Base-by-base conservation (phyloP, 2,888 invertebrate species). In the Ctenicera cuprea region DNA sequence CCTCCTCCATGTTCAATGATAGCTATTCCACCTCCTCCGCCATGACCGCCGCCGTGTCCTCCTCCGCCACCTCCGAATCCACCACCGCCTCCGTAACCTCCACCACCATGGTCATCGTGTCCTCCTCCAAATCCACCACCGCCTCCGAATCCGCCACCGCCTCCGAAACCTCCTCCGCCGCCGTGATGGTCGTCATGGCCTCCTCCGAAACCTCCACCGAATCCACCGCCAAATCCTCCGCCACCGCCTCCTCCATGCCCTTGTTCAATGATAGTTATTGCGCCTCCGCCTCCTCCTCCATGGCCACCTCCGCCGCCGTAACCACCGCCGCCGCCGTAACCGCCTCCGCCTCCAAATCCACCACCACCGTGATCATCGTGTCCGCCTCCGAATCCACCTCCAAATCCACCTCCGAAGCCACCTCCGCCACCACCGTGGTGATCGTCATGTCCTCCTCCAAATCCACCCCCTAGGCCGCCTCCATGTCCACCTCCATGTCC, bases 221-320 rank as follows among this genome's bases (percentile, higher is more conserved):
- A 83, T 3, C 84, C 86, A 7, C 57, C 82, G 83, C 14, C 45
- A 14, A 26, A 89, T 89, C 4, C 89, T 81, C 89, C 88, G 80
- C 89, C 79, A 57, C 78, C 79, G 12, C 69, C 65, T 82, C 89
- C 88, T 79, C 89, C 88, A 79, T 88, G 88, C 0, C 88, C 73
- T 12, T 30, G 83, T 7, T 87, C 86, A 78, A n/a, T n/a, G n/a
- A n/a, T n/a, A n/a, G n/a, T n/a, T 89, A 88, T 79, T 89, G 89
- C 77, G 90, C 45, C 45, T 3, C 89, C 77, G 90, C 45, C 45
- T 3, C 76, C 78, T 7, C 76, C 76, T 22, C 72, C 68, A n/a
- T 18, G 11, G 3, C 30, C 50, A n/a, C 50, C 50, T 50, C 69
- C 61, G n/a, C 83, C 84, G 1, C 79, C 81, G 22, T 33, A 48